Base-by-base conservation (phyloP, 2,797 vertebrate genomes). In the Dermochelys coriacea region DNA sequence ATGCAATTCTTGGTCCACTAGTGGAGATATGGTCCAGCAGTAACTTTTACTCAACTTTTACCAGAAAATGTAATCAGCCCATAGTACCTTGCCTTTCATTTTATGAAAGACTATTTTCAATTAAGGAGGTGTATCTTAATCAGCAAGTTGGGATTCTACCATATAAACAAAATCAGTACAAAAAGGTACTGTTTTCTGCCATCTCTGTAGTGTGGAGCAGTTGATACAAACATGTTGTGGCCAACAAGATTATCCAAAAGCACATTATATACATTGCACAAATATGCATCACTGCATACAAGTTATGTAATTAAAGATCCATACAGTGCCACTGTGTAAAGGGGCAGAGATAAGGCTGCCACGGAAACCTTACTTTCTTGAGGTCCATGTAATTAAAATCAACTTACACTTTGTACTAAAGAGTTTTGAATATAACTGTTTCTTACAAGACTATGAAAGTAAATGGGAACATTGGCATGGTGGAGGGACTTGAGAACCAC, bases 31-130 rank as follows among this genome's bases (percentile, higher is more conserved):
- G 97, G 93, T 93, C 84, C 90, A 93, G 47, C 55, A 88, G 84
- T 86, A 95, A 96, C 96, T 96, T 96, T 41, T 41, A 41, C 41
- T 41, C 41, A 41, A 41, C 41, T 41, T 41, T 41, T 41, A 41
- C 41, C 41, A 41, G 41, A 41, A 41, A 41, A 41, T 41, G 41
- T 41, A 41, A 41, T 41, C 41, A 41, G 41, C 41, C 41, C 41
- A 41, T 41, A 41, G 41, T 41, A 41, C 55, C 19, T 49, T 59
- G 50, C 89, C 95, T 96, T 86, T 80, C 75, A 61, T 79, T 95
- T 94, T 80, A 96, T 88, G 80, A 96, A 95, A 96, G 90, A 94
- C 50, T 64, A 86, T 94, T 97, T 93, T 93, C 29, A 92, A 95
- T 91, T 88, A 82, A 92, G 21, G 85, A 89, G 61, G 61, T 52